Percentiles rank a stretch among this genome's conserved stretches.
Conservation (phyloP, 2,113 vertebrate species). For the Andinoacara biseriatus region DNA sequence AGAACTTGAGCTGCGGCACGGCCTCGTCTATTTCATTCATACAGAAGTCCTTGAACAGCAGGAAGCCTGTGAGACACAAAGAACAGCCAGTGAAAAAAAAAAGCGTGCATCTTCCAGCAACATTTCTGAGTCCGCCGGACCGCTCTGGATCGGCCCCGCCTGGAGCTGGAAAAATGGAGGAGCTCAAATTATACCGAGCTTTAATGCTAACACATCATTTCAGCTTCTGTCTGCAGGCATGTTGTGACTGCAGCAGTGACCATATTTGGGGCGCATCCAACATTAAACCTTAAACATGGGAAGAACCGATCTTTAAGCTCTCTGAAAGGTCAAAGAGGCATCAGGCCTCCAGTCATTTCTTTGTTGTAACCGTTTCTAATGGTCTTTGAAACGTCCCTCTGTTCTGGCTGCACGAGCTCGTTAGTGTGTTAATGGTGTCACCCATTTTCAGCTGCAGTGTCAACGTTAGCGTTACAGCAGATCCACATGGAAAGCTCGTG, state of each 20-base stretch:
- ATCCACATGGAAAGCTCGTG: background rate
- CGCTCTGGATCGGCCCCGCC: too few species aligned
- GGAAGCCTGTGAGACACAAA: conserved; percentile 85
- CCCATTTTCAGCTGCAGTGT: background rate
- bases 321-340: background rate
- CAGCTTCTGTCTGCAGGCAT: too few species aligned
- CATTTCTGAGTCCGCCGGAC: background rate
- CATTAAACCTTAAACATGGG: background rate
- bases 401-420: background rate
- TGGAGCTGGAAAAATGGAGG: too few species aligned
- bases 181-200: too few species aligned
- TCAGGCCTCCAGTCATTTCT: background rate
- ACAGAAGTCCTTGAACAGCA: conserved; percentile 97
- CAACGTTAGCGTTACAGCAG: background rate
- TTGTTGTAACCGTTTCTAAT: background rate
- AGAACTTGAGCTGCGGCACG: conserved; percentile 97
- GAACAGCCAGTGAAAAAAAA: background rate
- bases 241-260: too few species aligned
- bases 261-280: too few species aligned
- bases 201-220: too few species aligned
- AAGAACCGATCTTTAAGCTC: background rate
- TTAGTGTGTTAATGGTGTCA: background rate
- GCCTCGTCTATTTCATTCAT: conserved; percentile 95
- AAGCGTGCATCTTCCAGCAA: background rate
- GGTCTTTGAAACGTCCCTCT: background rate